Conservation (phyloP, 2,888 invertebrate species). For the Calameuta filiformis region DNA sequence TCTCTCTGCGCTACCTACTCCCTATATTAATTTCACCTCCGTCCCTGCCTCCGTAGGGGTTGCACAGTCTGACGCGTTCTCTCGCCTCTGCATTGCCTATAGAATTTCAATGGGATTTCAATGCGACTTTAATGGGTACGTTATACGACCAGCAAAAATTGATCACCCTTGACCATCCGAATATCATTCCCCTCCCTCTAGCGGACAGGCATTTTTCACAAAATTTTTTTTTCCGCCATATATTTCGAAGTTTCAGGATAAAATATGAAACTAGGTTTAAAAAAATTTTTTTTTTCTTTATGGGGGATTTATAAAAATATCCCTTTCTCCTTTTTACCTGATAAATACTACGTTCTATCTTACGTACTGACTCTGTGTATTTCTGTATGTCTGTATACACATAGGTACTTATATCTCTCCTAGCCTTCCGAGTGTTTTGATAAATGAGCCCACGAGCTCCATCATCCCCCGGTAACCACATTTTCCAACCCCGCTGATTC, state of each 20-base stretch:
- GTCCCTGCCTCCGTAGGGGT: neutral
- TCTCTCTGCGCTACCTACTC: neutral
- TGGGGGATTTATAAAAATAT: neutral
- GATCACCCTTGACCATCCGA: neutral
- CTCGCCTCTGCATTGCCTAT: neutral
- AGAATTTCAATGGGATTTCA: neutral
- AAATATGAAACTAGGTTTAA: neutral
- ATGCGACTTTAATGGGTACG: neutral
- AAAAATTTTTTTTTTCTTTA: neutral
- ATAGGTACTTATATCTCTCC: neutral
- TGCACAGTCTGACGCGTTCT: neutral
- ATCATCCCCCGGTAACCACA: conserved; percentile 29
- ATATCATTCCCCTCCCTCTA: neutral
- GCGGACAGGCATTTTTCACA: neutral
- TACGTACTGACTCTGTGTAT: neutral
- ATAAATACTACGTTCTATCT: neutral
- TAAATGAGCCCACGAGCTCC: conserved; percentile 45
- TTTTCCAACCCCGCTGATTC: conserved; percentile 51
- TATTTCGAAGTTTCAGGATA: too few species aligned
- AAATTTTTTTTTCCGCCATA: too few species aligned
- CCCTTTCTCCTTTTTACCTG: neutral
- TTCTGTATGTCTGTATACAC: neutral
- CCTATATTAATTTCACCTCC: neutral
- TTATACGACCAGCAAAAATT: neutral
- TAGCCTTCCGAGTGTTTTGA: conserved; percentile 46